Percentiles rank a stretch among this genome's conserved stretches.
Conservation (phyloP, 2,797 vertebrate genomes). For the Phrynocephalus vlangalii region DNA sequence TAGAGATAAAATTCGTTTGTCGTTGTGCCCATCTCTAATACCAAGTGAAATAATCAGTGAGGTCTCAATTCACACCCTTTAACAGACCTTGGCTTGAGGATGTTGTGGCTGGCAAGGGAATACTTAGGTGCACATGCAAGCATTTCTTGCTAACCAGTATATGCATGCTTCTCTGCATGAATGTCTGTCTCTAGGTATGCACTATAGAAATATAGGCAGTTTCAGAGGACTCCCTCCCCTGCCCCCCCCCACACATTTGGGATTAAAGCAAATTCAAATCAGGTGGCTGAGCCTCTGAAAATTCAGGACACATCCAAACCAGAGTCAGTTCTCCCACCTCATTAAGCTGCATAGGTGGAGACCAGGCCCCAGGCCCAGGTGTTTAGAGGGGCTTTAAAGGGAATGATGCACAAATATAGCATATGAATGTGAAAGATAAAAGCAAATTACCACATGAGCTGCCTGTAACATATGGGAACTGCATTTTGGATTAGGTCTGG, state of each 20-base stretch:
- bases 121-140: background rate
- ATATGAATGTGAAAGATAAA: conserved; percentile 20
- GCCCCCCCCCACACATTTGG: background rate
- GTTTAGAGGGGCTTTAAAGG: conserved; percentile 13
- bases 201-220: background rate
- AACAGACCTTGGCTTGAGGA: background rate
- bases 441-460: conserved; percentile 9
- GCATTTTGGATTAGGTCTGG: background rate
- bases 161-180: background rate
- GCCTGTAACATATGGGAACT: conserved; percentile 17
- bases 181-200: background rate
- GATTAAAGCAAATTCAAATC: background rate
- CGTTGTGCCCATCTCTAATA: too few relatives aligned
- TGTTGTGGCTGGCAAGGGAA: background rate
- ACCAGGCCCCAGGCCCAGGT: conserved; percentile 3
- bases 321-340: background rate
- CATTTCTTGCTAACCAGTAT: too few relatives aligned
- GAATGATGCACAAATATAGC: background rate
- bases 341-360: background rate
- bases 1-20: too few relatives aligned
- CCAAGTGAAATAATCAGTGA: background rate
- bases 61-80: background rate
- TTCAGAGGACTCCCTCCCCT: background rate
- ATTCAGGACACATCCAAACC: background rate
- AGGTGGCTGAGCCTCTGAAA: background rate